phyloP scores from a whole-genome alignment of 2,888 invertebrate genomes.

The Plebejus anna region DNA sequence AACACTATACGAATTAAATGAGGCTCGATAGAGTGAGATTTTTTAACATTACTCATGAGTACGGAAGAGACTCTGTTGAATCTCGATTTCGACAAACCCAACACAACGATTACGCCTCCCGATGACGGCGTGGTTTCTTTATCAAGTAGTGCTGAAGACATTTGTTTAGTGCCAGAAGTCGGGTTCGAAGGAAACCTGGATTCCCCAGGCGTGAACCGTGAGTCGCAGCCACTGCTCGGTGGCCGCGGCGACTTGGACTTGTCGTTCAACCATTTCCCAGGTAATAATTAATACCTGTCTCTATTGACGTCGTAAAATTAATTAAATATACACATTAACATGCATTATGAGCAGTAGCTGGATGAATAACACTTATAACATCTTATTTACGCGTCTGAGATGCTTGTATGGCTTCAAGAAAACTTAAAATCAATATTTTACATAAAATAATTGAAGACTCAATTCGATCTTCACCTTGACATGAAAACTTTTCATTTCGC shows the following conservation, averaged over 20 bases:
- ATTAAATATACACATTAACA: slow-evolving; percentile 4
- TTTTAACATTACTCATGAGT: slow-evolving; percentile 79
- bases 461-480: slow-evolving; percentile 46
- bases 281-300: slow-evolving; percentile 59
- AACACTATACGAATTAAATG: slow-evolving; percentile 73
- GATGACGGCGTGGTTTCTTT: slow-evolving; percentile 81
- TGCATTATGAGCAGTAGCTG: not conserved
- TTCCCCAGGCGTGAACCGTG: slow-evolving; percentile 90
- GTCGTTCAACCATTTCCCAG: slow-evolving; percentile 92
- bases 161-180: slow-evolving; percentile 89
- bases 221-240: slow-evolving; percentile 96
- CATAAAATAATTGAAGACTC: not conserved
- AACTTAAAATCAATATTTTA: slow-evolving; percentile 30
- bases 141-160: slow-evolving; percentile 83
- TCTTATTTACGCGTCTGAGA: slow-evolving; percentile 42
- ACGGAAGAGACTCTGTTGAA: slow-evolving; percentile 82
- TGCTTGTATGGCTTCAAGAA: slow-evolving; percentile 50
- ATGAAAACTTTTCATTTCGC: slow-evolving; percentile 36
- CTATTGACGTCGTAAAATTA: slow-evolving; percentile 16
- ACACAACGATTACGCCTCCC: slow-evolving; percentile 65
- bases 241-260: slow-evolving; percentile 87
- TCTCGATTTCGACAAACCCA: slow-evolving; percentile 82
- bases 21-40: slow-evolving; percentile 68
- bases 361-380: slow-evolving; percentile 45
- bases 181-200: slow-evolving; percentile 91